Conservation (phyloP, 2,113 vertebrate species). For the Cyanoderma ruficeps region DNA sequence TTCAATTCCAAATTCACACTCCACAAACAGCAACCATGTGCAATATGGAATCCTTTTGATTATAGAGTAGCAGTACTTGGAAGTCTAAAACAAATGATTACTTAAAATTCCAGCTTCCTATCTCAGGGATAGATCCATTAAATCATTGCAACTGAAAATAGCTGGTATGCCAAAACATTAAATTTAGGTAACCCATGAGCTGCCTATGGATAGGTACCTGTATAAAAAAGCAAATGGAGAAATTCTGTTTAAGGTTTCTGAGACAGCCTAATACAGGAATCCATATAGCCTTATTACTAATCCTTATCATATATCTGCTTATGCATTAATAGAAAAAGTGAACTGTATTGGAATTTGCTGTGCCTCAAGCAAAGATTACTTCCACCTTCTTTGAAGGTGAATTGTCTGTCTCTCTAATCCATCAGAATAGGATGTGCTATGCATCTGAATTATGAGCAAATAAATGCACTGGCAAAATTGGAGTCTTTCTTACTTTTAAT, state of each 20-base stretch:
- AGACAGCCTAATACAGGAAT: not conserved
- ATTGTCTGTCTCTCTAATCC: constrained; percentile 16
- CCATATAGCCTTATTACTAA: not conserved
- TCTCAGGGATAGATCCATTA: not conserved
- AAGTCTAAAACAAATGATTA: not conserved
- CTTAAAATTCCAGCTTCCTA: not conserved
- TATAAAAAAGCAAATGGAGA: not conserved
- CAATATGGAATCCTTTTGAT: not conserved
- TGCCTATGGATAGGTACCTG: not conserved
- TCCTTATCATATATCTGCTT: constrained; percentile 42
- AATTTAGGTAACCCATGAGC: not conserved
- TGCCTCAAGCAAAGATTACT: constrained; percentile 59
- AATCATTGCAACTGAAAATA: not conserved
- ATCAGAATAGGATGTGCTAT: constrained; percentile 12
- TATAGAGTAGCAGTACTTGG: not conserved
- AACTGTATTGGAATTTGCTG: constrained; percentile 18
- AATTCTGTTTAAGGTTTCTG: not conserved
- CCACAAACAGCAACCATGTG: not conserved
- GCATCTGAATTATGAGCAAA: constrained; percentile 40
- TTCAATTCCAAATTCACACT: not conserved
- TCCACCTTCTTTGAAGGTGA: constrained; percentile 56
- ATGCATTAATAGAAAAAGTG: constrained; percentile 14
- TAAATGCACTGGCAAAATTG: not conserved
- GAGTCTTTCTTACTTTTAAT: constrained; percentile 1
- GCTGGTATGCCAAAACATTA: not conserved